Percentiles rank a stretch among this genome's conserved stretches.
phyloP scores from a whole-genome alignment of 2,113 vertebrate genomes.

The Ageneiosus marmoratus region DNA sequence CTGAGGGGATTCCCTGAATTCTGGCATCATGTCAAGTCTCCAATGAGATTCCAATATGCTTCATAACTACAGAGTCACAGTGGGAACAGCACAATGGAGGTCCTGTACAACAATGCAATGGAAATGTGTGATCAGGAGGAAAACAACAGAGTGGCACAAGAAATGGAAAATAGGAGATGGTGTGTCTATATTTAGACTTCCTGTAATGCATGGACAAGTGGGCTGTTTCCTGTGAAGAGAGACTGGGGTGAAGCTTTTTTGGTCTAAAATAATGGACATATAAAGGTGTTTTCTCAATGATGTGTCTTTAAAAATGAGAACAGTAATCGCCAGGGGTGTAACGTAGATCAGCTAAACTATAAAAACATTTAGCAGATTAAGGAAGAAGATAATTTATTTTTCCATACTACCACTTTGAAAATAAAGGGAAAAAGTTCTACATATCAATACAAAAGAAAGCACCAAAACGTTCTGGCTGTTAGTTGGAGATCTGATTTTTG shows the following conservation, averaged over 20 bases:
- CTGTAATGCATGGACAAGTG: conserved; percentile 38
- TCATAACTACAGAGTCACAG: neutral
- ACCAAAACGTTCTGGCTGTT: neutral
- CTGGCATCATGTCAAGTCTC: neutral
- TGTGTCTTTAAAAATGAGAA: neutral
- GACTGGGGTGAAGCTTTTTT: neutral
- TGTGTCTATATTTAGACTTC: conserved; percentile 67
- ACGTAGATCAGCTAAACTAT: neutral
- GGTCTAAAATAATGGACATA: neutral
- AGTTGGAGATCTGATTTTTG: neutral
- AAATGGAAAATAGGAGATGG: conserved; percentile 18
- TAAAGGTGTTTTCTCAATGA: neutral
- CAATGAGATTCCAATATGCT: neutral
- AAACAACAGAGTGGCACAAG: conserved; percentile 38
- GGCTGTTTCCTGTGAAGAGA: conserved; percentile 45
- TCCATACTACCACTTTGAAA: neutral
- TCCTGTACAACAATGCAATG: neutral
- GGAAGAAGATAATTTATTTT: neutral
- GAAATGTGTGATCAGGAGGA: neutral
- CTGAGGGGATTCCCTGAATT: conserved; percentile 21
- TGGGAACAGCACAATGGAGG: neutral
- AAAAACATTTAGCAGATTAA: neutral
- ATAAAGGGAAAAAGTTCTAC: neutral
- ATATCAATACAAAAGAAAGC: neutral
- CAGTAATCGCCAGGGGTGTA: too few relatives aligned